Evolutionary conservation across 2,797 vertebrate genomes (phyloP).

Genomic region (Alauda arvensis): DNA sequence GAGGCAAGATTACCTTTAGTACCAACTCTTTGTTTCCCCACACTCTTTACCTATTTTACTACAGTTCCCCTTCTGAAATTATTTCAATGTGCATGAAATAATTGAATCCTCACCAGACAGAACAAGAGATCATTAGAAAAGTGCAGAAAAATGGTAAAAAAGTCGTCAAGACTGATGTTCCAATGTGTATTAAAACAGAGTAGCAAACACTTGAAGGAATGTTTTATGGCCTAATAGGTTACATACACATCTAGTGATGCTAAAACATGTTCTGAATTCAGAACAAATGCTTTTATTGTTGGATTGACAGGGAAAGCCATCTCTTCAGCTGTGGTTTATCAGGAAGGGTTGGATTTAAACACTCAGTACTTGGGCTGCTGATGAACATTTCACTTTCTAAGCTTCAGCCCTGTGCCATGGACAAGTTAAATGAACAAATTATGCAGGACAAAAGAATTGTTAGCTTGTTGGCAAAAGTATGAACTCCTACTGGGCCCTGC

Average conservation of each 20-base stretch:
- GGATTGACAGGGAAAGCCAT: neutral
- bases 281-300: neutral
- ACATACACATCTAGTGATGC: neutral
- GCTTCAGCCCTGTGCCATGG: neutral
- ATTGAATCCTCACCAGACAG: neutral
- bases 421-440: neutral
- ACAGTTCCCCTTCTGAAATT: neutral
- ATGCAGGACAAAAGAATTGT: neutral
- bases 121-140: neutral
- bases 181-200: neutral
- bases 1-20: too few species aligned
- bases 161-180: neutral
- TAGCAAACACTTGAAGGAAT: neutral
- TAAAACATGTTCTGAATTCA: neutral
- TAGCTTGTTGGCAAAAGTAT: neutral
- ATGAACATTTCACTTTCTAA: neutral
- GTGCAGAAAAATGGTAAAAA: neutral
- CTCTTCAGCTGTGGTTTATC: neutral
- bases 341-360: neutral
- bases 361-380: neutral
- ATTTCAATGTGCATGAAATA: neutral
- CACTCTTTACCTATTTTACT: too few species aligned
- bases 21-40: too few species aligned
- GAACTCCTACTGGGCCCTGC: neutral
- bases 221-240: neutral